Conservation (phyloP, 2,113 vertebrate genomes). For the Oncorhynchus nerka region DNA sequence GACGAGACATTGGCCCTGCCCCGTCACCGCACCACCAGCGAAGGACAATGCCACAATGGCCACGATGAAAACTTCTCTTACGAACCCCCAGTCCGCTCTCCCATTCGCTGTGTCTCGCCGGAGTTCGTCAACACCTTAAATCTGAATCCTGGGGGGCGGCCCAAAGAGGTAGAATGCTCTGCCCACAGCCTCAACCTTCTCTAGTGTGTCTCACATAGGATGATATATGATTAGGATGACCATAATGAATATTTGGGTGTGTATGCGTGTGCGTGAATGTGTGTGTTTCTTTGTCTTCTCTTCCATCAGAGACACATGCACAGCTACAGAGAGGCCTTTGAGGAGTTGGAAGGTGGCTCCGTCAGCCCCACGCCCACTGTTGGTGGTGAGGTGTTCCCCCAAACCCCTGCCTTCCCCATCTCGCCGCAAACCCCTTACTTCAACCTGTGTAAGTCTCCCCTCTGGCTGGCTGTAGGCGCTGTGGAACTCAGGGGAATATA, state of each 20-base stretch:
- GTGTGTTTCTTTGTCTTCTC: conserved; percentile 33
- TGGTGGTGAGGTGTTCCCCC: conserved; percentile 88
- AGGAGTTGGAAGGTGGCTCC: conserved; percentile 85
- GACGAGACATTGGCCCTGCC: conserved; percentile 70
- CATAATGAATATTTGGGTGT: background rate
- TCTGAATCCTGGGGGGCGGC: conserved; percentile 94
- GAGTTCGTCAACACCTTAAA: conserved; percentile 93
- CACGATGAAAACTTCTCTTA: conserved; percentile 64
- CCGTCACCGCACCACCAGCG: conserved; percentile 76
- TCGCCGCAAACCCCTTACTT: conserved; percentile 82
- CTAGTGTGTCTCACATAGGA: background rate
- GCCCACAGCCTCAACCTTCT: background rate
- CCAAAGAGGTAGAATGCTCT: conserved; percentile 85
- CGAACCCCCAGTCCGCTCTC: conserved; percentile 78
- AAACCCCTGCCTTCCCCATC: conserved; percentile 79
- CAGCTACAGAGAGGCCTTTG: conserved; percentile 97
- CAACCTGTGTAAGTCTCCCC: conserved; percentile 77
- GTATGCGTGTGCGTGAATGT: background rate
- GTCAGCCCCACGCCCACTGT: conserved; percentile 76
- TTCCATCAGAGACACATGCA: conserved; percentile 87
- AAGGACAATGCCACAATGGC: conserved; percentile 81
- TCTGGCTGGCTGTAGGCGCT: conserved; percentile 64
- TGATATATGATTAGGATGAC: background rate
- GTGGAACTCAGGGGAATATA: conserved; percentile 54
- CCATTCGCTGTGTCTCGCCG: conserved; percentile 87